A percentile compares a stretch with the other conserved stretches of the same genome.
Evolutionary conservation across 2,888 invertebrate species (phyloP).

Genomic region (Cybosia mesomella): DNA sequence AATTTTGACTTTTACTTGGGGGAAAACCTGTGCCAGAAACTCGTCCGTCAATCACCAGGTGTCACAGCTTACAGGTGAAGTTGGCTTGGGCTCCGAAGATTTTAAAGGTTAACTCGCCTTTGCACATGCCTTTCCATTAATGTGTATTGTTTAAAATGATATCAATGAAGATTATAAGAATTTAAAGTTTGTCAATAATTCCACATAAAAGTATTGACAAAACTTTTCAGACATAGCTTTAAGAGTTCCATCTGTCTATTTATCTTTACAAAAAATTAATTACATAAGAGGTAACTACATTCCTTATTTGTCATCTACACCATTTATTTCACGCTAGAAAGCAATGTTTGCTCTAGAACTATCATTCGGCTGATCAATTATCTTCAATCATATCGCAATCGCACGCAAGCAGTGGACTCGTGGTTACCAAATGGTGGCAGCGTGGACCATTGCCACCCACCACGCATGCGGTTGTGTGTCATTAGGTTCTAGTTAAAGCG

Average conservation of each 20-base stretch:
- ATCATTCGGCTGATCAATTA: conserved; percentile 63
- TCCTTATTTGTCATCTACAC: conserved; percentile 24
- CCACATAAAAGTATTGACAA: no score
- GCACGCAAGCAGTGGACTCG: conserved; percentile 23
- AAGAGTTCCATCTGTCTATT: no score
- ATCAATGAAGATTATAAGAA: no score
- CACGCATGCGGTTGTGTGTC: conserved; percentile 27
- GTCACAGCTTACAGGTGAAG: background rate
- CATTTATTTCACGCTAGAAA: conserved; percentile 35
- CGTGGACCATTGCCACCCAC: conserved; percentile 55
- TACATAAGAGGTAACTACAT: conserved; percentile 9
- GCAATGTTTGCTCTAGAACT: conserved; percentile 56
- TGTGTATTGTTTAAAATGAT: no score
- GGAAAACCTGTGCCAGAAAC: background rate
- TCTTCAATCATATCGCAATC: conserved; percentile 62
- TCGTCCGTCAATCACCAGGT: background rate
- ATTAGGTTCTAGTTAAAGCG: conserved; percentile 21
- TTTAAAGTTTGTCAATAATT: no score
- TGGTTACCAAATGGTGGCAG: conserved; percentile 56
- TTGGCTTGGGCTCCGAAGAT: background rate
- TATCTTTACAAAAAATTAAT: background rate
- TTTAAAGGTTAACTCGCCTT: no score
- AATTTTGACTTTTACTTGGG: no score
- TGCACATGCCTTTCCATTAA: no score
- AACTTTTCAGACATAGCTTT: no score